phyloP scores from a whole-genome alignment of 2,797 vertebrate species.

The Enteromius unitaeniatus region DNA sequence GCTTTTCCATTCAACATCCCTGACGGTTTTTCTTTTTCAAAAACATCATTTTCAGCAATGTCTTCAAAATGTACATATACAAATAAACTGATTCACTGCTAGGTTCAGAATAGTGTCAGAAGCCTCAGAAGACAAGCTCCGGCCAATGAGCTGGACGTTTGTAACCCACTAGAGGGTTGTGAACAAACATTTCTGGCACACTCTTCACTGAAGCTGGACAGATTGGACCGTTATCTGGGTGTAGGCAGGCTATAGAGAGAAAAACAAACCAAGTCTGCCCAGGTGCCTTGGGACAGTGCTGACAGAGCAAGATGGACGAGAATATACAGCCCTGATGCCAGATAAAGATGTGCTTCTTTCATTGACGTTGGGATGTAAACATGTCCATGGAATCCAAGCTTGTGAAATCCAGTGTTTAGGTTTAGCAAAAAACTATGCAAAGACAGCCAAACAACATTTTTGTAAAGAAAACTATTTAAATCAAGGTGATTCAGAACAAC shows the following conservation, averaged over 20 bases:
- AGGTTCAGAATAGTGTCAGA: slow-evolving; percentile 62
- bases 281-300: slow-evolving; percentile 58
- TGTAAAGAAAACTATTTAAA: not conserved
- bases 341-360: not conserved
- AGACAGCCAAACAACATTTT: not conserved
- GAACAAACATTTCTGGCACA: slow-evolving; percentile 72
- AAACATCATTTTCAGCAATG: not conserved
- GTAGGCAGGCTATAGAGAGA: slow-evolving; percentile 45
- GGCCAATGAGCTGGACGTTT: slow-evolving; percentile 66
- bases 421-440: not conserved
- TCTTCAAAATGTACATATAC: not conserved
- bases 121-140: slow-evolving; percentile 56
- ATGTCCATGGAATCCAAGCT: not conserved
- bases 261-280: slow-evolving; percentile 13
- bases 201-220: slow-evolving; percentile 62
- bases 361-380: slow-evolving; percentile 12
- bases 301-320: not conserved
- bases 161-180: slow-evolving; percentile 68
- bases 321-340: slow-evolving; percentile 5
- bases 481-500: slow-evolving; percentile 25
- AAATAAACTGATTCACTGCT: slow-evolving; percentile 51
- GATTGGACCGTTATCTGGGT: slow-evolving; percentile 75
- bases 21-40: not conserved
- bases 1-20: slow-evolving; percentile 28
- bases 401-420: not conserved